Base-by-base conservation (phyloP, 2,113 vertebrate genomes). In the Choloepus hoffmanni region DNA sequence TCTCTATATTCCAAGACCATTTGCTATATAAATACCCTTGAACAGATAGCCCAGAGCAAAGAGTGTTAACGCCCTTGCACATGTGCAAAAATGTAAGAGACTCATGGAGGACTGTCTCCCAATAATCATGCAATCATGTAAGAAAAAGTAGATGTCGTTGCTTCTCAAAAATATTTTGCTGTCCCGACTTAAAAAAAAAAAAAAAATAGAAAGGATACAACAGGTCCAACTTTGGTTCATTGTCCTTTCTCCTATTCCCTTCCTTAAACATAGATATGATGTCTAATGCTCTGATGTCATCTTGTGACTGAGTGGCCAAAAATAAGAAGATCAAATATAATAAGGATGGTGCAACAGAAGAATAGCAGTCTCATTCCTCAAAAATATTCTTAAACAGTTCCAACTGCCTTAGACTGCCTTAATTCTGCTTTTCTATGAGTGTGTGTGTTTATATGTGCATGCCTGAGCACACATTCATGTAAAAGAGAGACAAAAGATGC, bases 81-180 rank as follows among this genome's bases (percentile, higher is more conserved):
- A 33, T 14, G 48, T 26, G 19, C 18, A 48, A 76, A 97, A 73
- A n/a, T 40, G 16, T 60, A 11, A 90, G 30, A 88, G 21, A 72
- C 4, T 88, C 10, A 24, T 15, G 26, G 58, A 65, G 10, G 84
- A 43, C 1, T 65, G 12, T 89, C 50, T 96, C 58, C 15, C 30
- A 76, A 40, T 36, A 77, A 0, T 16, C 13, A 33, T 10, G 14
- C 33, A 30, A 67, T 58, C 55, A 16, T 19, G 5, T 67, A 84
- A n/a, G 11, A 67, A 93, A 18, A 26, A 84, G 50, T 43, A 48
- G 24, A 5, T 55, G 15, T 8, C 28, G 67, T 89, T 60, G 30
- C n/a, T 60, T 86, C 70, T 86, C 18, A 84, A 58, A 92, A 74
- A 84, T 19, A 88, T 81, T 85, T 89, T 85, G 4, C 14, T 76